Evolutionary conservation across 2,113 vertebrate species (phyloP).

Genomic region (Suricata suricatta): DNA sequence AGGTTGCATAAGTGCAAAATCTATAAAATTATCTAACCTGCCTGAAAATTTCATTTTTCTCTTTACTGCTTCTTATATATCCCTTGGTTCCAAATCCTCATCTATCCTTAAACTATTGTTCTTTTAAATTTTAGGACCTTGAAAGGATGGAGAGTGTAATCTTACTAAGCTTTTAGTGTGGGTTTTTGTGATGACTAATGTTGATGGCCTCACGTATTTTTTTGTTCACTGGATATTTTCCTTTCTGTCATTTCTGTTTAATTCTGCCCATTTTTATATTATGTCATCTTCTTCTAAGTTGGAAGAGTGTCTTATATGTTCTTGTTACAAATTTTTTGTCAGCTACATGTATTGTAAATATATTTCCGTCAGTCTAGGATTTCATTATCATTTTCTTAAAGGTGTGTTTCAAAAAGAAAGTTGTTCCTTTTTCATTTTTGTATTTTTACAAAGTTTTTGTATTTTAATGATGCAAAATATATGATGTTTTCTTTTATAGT

Average conservation of each 20-base stretch:
- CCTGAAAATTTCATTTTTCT: not conserved
- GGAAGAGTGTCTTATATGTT: not conserved
- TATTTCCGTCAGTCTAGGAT: not conserved
- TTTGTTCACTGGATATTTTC: not conserved
- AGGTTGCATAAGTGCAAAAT: not conserved
- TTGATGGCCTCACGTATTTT: not conserved
- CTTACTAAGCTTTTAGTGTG: not conserved
- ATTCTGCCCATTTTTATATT: not conserved
- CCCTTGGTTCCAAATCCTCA: not conserved
- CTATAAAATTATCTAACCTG: not conserved
- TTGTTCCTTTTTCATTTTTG: not conserved
- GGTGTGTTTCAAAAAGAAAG: not conserved
- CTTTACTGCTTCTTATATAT: not conserved
- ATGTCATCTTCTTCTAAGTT: not conserved
- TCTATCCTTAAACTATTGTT: not conserved
- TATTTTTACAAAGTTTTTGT: not conserved
- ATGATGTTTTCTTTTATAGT: not conserved
- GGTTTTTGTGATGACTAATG: not conserved
- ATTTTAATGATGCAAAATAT: not conserved
- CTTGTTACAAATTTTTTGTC: not conserved
- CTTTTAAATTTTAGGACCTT: not conserved
- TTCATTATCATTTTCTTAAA: not conserved
- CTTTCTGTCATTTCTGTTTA: not conserved
- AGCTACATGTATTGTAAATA: not conserved
- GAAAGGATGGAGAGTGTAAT: not conserved